These are phyloP conservation scores for Pseudois nayaur DNA, from an alignment of 2,113 vertebrate species.

Conservation along the genomic window DNA sequence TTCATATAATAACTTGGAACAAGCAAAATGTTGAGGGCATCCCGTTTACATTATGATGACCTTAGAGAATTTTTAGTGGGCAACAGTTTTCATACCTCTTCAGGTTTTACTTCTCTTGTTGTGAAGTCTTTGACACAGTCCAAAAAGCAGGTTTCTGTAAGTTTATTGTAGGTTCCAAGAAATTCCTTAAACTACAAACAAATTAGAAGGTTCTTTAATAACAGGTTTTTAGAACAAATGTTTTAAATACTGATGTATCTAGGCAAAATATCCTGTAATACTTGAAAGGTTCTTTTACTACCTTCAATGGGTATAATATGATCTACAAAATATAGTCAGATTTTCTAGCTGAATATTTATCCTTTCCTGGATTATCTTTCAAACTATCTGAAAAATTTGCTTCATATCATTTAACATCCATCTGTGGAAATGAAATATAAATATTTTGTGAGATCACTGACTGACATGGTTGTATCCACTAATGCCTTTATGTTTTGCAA, in stretches of 20 bases:
- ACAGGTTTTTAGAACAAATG: slow-evolving; percentile 11
- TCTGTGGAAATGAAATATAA: slow-evolving; percentile 13
- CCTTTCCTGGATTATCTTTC: neutral
- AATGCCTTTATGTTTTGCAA: neutral
- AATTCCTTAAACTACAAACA: slow-evolving; percentile 95
- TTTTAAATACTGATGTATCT: neutral
- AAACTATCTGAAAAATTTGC: neutral
- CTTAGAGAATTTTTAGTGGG: neutral
- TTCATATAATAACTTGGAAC: neutral
- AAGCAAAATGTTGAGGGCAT: neutral
- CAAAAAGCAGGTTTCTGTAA: slow-evolving; percentile 98
- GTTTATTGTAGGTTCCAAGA: slow-evolving; percentile 97
- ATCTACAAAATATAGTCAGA: neutral
- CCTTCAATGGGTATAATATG: neutral
- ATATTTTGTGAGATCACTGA: neutral
- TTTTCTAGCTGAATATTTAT: neutral
- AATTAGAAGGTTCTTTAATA: slow-evolving; percentile 48
- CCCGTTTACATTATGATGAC: neutral
- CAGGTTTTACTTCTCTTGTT: slow-evolving; percentile 91
- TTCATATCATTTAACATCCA: neutral
- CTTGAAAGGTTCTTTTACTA: neutral
- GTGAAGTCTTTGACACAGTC: slow-evolving; percentile 98
- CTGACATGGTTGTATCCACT: neutral
- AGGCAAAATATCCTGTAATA: neutral
- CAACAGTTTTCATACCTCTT: slow-evolving; percentile 86